Conservation (phyloP, 37 sponge, comb jelly and placozoan species). For the Ianthella basta region DNA sequence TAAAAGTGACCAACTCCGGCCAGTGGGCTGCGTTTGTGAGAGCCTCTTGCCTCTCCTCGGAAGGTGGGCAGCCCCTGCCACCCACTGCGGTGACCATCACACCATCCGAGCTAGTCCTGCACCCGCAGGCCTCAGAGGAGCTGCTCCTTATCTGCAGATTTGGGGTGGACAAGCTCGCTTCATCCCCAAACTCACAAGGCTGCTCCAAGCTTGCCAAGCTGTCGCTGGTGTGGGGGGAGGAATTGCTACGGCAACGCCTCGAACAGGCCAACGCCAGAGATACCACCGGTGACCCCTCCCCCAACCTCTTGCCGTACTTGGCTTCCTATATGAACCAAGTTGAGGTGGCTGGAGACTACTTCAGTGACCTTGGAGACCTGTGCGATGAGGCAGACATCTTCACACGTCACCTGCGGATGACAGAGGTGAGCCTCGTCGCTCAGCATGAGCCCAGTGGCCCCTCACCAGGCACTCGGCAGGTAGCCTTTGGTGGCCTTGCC, state of each 20-base stretch:
- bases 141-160: constrained; percentile 37
- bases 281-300: background rate
- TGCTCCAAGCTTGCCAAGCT: background rate
- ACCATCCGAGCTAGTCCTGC: constrained; percentile 48
- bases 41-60: constrained; percentile 32
- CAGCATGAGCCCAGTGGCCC: background rate
- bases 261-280: background rate
- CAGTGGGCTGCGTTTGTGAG: constrained; percentile 50
- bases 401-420: constrained; percentile 28
- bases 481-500: background rate
- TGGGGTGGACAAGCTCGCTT: too few species aligned
- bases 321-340: background rate
- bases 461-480: background rate
- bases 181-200: background rate
- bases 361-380: background rate
- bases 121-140: constrained; percentile 46
- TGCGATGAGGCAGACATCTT: constrained; percentile 47
- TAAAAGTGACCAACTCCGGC: constrained; percentile 61
- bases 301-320: background rate
- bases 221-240: background rate
- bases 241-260: background rate
- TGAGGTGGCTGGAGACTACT: background rate
- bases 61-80: constrained; percentile 1
- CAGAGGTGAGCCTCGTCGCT: constrained; percentile 35
- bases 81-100: constrained; percentile 32